phyloP scores from a whole-genome alignment of 2,797 vertebrate species.

The Crenichthys baileyi region DNA sequence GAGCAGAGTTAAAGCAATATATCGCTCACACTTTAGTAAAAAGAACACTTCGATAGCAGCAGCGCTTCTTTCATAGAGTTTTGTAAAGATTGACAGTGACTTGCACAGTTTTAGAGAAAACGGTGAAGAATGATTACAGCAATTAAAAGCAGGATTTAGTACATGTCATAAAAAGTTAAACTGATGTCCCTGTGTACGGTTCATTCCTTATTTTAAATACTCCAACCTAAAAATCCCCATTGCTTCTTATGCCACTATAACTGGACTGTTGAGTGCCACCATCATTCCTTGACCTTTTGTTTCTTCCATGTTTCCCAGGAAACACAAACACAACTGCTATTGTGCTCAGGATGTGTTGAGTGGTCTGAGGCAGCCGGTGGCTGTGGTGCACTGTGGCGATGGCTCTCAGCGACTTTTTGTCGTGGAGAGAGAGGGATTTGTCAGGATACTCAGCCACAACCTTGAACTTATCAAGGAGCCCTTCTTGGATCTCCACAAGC shows the following conservation, averaged over 20 bases:
- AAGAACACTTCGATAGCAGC: too few species aligned
- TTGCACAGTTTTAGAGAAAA: too few species aligned
- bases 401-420: conserved; percentile 96
- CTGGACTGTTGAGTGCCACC: conserved; percentile 46
- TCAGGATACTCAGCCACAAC: conserved; percentile 90
- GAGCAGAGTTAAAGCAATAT: not conserved
- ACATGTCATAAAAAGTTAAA: not conserved
- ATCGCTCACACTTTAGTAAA: too few species aligned
- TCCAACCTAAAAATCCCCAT: conserved; percentile 4
- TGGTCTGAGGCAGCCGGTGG: conserved; percentile 91
- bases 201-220: conserved; percentile 6
- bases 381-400: conserved; percentile 91
- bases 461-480: conserved; percentile 94
- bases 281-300: conserved; percentile 58
- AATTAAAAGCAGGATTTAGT: not conserved
- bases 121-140: not conserved
- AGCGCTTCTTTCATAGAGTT: too few species aligned
- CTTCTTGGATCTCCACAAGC: conserved; percentile 98
- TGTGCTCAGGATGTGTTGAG: conserved; percentile 94
- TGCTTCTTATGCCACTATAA: conserved; percentile 14
- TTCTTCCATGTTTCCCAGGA: conserved; percentile 82
- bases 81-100: too few species aligned
- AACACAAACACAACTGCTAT: conserved; percentile 99
- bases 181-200: not conserved
- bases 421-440: conserved; percentile 95